Base-by-base conservation (phyloP, 1,140 invertebrate genomes). In the Neodiprion pinetum region DNA sequence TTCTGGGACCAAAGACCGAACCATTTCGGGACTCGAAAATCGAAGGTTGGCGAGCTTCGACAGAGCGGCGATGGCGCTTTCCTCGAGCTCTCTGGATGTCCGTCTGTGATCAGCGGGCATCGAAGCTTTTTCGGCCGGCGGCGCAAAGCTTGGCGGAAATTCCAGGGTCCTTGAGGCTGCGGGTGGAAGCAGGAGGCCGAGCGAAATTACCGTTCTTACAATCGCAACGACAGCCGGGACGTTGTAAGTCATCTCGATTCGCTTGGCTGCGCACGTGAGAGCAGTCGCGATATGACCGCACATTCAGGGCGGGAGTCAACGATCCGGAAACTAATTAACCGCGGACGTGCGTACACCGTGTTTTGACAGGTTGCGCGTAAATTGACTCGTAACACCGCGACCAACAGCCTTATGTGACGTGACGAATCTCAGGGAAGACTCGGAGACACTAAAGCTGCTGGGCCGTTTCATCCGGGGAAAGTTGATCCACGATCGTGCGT, bases 41-140 rank as follows among this genome's bases (percentile, higher is more conserved):
- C 75, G 80, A 67, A 85, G 68, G 10, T 77, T 80, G 0, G 82
- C 79, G 3, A 85, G 80, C 76, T 80, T 85, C 0, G 81, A 81
- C 17, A 83, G 71, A 72, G 77, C 78, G 0, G 78, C 78, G 9
- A 82, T 61, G 53, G 53, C 53, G n/a, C 53, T 61, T 61, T 61
- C 53, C 4, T 61, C 53, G 11, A 61, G 53, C 11, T 17, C 11
- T 40, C 28, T 40, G 53, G n/a, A 61, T 9, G n/a, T 5, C 11
- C 53, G 53, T 17, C 53, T 12, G 53, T 14, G 28, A 40, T 40
- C 5, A 2, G 28, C 28, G 28, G 28, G 28, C 5, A 40, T 40
- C 28, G 28, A 40, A 5, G 2, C 28, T 5, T 17, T 61, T 61
- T 61, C 53, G 7, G 9, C n/a, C 11, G 11, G 5, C 53, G 53